Percentiles rank a stretch among this genome's conserved stretches.
phyloP scores from a whole-genome alignment of 2,797 vertebrate genomes.

The Clarias pachynema region DNA sequence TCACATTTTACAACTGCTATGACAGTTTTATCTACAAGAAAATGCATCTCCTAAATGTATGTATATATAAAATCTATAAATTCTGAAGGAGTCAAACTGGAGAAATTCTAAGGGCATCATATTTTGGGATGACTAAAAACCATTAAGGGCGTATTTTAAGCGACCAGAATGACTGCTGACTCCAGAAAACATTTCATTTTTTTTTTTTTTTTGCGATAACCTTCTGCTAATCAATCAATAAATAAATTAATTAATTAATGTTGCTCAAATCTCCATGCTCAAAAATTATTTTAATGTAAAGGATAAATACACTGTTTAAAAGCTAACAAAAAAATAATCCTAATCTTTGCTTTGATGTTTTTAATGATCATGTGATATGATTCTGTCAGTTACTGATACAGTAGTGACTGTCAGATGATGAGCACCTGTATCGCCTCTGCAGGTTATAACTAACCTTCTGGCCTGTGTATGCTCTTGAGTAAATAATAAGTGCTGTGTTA shows the following conservation, averaged over 20 bases:
- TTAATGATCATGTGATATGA: not conserved
- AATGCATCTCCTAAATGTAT: slow-evolving; percentile 9
- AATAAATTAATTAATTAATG: not conserved
- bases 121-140: not conserved
- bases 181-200: not conserved
- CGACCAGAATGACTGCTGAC: not conserved
- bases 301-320: not conserved
- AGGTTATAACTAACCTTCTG: not conserved
- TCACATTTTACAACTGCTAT: not conserved
- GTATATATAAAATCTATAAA: slow-evolving; percentile 20
- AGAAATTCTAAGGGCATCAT: slow-evolving; percentile 1
- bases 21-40: slow-evolving; percentile 25
- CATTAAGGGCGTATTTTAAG: not conserved
- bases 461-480: not conserved
- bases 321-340: not conserved
- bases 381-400: not conserved
- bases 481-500: not conserved
- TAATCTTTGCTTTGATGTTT: not conserved
- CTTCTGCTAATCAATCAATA: not conserved
- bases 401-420: not conserved
- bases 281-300: not conserved
- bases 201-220: not conserved
- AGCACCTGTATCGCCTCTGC: not conserved
- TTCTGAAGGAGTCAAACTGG: not conserved
- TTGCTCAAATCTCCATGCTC: not conserved